phyloP scores from a whole-genome alignment of 2,113 vertebrate species.

The Mellivora capensis region DNA sequence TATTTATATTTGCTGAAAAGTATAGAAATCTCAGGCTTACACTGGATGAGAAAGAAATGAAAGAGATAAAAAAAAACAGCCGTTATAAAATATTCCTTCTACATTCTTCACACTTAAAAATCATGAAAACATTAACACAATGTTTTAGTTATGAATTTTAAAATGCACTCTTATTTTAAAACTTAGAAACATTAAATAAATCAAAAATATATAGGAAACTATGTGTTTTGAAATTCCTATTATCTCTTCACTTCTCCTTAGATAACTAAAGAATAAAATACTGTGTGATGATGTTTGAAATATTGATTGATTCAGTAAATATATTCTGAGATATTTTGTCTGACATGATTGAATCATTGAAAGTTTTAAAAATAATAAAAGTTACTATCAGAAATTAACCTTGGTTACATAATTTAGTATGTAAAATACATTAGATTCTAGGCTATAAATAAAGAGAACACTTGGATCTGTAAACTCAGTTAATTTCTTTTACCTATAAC shows the following conservation, averaged over 20 bases:
- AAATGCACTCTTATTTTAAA: not conserved
- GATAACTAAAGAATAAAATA: not conserved
- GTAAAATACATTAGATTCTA: not conserved
- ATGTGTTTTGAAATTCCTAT: not conserved
- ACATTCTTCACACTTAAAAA: not conserved
- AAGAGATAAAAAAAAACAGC: not conserved
- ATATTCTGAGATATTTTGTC: not conserved
- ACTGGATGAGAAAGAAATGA: not conserved
- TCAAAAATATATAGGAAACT: not conserved
- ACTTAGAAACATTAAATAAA: not conserved
- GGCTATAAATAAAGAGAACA: not conserved
- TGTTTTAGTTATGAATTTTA: not conserved
- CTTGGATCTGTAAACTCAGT: not conserved
- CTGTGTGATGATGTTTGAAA: not conserved
- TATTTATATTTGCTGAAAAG: not conserved
- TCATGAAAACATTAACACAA: not conserved
- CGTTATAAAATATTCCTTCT: not conserved
- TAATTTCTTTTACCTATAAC: not conserved
- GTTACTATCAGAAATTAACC: not conserved
- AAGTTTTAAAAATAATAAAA: not conserved
- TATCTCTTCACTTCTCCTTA: not conserved
- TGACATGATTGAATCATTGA: not conserved
- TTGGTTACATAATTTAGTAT: not conserved
- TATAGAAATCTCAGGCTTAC: not conserved
- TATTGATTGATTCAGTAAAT: not conserved